Evolutionary conservation across 2,113 vertebrate genomes (phyloP), one percentile per base, ranked within the genome.

Genomic region (Heloderma charlesbogerti): DNA sequence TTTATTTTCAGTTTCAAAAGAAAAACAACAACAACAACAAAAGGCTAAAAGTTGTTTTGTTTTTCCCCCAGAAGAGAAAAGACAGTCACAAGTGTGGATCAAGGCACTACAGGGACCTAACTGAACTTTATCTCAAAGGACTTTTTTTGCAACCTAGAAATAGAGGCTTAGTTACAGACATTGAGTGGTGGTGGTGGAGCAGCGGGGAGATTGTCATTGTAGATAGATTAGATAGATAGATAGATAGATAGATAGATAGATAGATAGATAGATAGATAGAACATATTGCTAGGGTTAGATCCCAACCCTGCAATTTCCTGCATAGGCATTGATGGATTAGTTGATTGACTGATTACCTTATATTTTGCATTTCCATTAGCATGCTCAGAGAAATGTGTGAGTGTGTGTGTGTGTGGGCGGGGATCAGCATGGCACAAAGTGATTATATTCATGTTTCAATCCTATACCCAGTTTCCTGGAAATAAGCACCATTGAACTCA

Each of bases 81-180:
- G 84, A 34, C 67, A 72, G 43, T 93, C 89, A 86, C 40, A 88
- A 94, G 51, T 43, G 20, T 77, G 31, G 84, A 95, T 95, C 84
- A 94, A 93, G 90, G 91, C 91, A 88, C 93, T 48, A 66, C 51
- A 79, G 87, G 88, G 77, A 96, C 89, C 22, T 6, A 37, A 82
- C 57, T 69, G 18, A 90, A 92, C 60, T 77, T 86, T 15, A 92
- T 87, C 90, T 84, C 45, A 69, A 93, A 83, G 81, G 88, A 88
- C 0, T 0, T 4, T 90, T 88, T 81, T 89, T 77, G 27, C 57
- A 91, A 80, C 0, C 13, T 85, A 54, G 27, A 75, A 40, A 90
- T 77, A 63, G 83, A 92, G 87, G n/a, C 27, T 79, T 75, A 79
- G 84, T n/a, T 20, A 60, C 0, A 66, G 48, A 79, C 45, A 8